These are phyloP conservation scores for Parapristionchus giblindavisi DNA, from an alignment of 2,888 invertebrate species.

Conservation along the genomic window DNA sequence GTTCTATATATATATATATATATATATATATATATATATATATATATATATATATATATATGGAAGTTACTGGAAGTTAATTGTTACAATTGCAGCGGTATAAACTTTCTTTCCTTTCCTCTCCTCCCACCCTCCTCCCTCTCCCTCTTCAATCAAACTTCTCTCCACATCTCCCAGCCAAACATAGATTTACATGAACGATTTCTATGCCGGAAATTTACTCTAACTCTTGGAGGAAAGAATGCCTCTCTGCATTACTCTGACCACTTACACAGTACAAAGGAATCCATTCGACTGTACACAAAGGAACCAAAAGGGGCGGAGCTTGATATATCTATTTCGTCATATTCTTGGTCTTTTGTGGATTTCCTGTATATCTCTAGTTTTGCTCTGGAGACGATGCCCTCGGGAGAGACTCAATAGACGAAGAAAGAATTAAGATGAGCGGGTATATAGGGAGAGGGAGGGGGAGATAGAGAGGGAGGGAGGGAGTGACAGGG, in stretches of 20 bases:
- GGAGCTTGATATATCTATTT: too few relatives aligned
- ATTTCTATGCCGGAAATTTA: background rate
- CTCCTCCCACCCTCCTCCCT: background rate
- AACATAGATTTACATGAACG: too few relatives aligned
- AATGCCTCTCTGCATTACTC: background rate
- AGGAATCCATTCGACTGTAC: background rate
- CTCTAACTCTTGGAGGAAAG: background rate
- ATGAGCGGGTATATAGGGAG: constrained; percentile 5
- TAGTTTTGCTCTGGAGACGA: background rate
- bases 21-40: too few relatives aligned
- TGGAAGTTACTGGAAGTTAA: too few relatives aligned
- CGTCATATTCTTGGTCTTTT: background rate
- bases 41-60: too few relatives aligned
- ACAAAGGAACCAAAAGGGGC: too few relatives aligned
- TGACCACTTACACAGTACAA: background rate
- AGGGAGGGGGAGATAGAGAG: constrained; percentile 1
- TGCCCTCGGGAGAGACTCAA: constrained; percentile 31
- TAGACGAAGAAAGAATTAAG: constrained; percentile 35
- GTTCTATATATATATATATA: background rate
- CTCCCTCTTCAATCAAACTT: background rate
- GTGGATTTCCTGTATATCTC: background rate
- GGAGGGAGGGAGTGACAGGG: constrained; percentile 2
- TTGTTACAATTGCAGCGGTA: background rate
- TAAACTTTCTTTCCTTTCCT: background rate
- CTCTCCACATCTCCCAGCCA: too few relatives aligned